Conservation (phyloP, 2,113 vertebrate species). For the Phyllopteryx taeniolatus region DNA sequence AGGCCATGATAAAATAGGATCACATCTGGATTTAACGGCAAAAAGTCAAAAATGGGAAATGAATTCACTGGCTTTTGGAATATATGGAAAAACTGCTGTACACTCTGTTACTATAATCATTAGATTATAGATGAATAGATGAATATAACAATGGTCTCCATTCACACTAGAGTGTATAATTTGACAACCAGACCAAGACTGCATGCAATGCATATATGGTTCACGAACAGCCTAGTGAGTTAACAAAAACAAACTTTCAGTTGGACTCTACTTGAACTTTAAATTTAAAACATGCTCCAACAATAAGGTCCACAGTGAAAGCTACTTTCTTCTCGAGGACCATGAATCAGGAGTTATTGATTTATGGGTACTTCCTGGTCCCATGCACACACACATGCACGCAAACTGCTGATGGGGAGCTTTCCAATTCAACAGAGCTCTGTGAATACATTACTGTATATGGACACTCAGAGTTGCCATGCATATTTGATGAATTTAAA, state of each 20-base stretch:
- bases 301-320: conserved; percentile 7
- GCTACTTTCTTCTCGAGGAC: conserved; percentile 16
- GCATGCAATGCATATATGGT: neutral
- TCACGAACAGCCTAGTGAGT: neutral
- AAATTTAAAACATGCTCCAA: neutral
- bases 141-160: neutral
- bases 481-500: conserved; percentile 68
- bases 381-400: conserved; percentile 6
- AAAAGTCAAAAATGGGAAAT: neutral
- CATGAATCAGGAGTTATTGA: conserved; percentile 54
- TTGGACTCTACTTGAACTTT: neutral
- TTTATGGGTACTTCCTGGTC: conserved; percentile 40
- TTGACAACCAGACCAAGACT: neutral
- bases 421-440: conserved; percentile 44
- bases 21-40: neutral
- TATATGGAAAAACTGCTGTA: neutral
- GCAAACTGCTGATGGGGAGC: conserved; percentile 57
- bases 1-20: neutral
- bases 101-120: neutral
- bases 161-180: neutral
- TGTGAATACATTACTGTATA: conserved; percentile 51
- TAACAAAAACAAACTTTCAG: neutral
- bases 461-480: conserved; percentile 46
- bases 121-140: neutral
- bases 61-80: neutral